These are phyloP conservation scores for Atta texana DNA, from an alignment of 1,140 invertebrate species.

Conservation along the genomic window DNA sequence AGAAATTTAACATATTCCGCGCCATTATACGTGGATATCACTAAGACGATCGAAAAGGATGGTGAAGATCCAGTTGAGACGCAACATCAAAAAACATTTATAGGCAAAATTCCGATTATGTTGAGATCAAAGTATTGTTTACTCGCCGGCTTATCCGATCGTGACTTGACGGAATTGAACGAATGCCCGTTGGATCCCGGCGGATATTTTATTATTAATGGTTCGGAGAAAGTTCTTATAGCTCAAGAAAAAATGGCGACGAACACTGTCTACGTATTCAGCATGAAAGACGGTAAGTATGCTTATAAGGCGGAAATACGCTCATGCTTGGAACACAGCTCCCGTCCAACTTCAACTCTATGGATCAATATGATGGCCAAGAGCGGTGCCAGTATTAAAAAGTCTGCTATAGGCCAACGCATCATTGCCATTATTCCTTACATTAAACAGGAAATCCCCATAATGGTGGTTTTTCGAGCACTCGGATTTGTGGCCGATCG, in stretches of 20 bases:
- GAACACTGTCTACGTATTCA: conserved; percentile 99
- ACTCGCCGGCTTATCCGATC: conserved; percentile 96
- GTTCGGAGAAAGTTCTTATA: conserved; percentile 98
- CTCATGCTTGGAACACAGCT: conserved; percentile 97
- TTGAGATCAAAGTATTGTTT: conserved; percentile 98
- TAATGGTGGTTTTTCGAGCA: conserved; percentile 99
- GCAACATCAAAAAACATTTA: conserved; percentile 98
- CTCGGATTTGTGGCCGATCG: conserved; percentile 99
- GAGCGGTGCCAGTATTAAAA: conserved; percentile 96
- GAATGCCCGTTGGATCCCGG: conserved; percentile 99
- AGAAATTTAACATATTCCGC: conserved; percentile 97
- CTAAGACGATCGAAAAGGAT: conserved; percentile 97
- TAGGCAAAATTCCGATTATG: conserved; percentile 99
- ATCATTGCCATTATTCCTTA: conserved; percentile 99
- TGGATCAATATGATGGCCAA: conserved; percentile 99
- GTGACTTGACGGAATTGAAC: conserved; percentile 99
- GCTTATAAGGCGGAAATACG: conserved; percentile 99
- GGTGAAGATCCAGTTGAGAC: conserved; percentile 92
- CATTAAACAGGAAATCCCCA: conserved; percentile 99
- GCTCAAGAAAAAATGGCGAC: conserved; percentile 99
- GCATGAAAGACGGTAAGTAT: conserved; percentile 99
- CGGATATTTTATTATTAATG: conserved; percentile 98
- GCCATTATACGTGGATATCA: conserved; percentile 99
- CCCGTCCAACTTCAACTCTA: conserved; percentile 97
- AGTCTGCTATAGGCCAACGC: conserved; percentile 98